phyloP scores from a whole-genome alignment of 2,888 invertebrate species.

The Pyrrhia umbra region DNA sequence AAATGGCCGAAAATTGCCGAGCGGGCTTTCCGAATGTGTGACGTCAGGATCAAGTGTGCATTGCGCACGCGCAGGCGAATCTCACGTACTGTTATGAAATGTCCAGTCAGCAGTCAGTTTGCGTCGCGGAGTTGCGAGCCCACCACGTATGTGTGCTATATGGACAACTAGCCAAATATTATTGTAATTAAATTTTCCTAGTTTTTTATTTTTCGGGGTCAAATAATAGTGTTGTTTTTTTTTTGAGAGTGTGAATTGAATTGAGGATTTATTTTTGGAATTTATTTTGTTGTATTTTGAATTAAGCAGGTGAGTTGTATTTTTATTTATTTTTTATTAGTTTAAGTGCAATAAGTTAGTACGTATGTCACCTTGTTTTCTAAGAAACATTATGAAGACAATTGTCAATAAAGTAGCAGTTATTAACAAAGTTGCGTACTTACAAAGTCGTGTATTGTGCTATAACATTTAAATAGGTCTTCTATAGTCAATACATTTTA shows the following conservation, averaged over 20 bases:
- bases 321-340: background rate
- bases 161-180: background rate
- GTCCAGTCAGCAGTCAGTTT: constrained; percentile 55
- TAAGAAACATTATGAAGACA: background rate
- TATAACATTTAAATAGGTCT: background rate
- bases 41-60: constrained; percentile 41
- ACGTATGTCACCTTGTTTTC: background rate
- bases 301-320: background rate
- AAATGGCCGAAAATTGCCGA: constrained; percentile 22
- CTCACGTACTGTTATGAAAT: constrained; percentile 60
- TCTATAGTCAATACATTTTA: background rate
- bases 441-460: background rate
- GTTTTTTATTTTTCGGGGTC: background rate
- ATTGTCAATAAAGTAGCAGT: background rate
- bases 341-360: background rate
- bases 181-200: background rate
- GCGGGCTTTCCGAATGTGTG: constrained; percentile 32
- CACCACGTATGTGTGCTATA: constrained; percentile 11
- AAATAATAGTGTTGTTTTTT: background rate
- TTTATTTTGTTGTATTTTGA: background rate
- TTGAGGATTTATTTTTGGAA: background rate
- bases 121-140: background rate
- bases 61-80: constrained; percentile 23
- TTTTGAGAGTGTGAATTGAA: background rate
- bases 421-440: background rate